Percentiles rank a stretch among this genome's conserved stretches.
phyloP scores from a whole-genome alignment of 2,888 invertebrate genomes.

The Leptinotarsa rubiginosa region DNA sequence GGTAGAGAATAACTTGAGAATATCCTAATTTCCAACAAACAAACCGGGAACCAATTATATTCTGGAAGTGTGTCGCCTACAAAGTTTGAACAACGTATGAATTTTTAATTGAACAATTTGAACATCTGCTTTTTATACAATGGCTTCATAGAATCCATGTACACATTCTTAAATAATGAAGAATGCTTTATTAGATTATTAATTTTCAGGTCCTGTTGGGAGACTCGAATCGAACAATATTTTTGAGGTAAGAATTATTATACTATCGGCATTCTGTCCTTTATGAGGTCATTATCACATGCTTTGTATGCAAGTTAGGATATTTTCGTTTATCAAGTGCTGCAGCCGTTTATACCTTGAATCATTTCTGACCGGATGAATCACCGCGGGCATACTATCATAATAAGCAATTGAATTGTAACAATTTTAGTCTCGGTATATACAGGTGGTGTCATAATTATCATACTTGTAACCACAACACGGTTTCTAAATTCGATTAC shows the following conservation, averaged over 20 bases:
- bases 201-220: conserved; percentile 24
- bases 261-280: conserved; percentile 2
- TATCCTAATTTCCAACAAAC: conserved; percentile 3
- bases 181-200: conserved; percentile 11
- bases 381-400: too few species aligned
- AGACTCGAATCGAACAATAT: conserved; percentile 2
- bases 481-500: too few species aligned
- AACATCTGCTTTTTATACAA: conserved; percentile 28
- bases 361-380: background rate
- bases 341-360: background rate
- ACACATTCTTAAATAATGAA: conserved; percentile 13
- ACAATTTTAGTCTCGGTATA: too few species aligned
- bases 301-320: background rate
- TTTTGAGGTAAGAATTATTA: background rate
- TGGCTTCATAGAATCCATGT: conserved; percentile 5
- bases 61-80: conserved; percentile 18
- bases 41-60: conserved; percentile 11
- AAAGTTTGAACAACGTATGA: conserved; percentile 17
- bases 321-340: background rate
- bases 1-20: background rate
- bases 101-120: conserved; percentile 19
- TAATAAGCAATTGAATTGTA: too few species aligned
- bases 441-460: too few species aligned
- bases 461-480: too few species aligned
- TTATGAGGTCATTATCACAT: conserved; percentile 16